Evolutionary conservation across 2,797 vertebrate species (phyloP).

Genomic region (Bovichtus diacanthus): DNA sequence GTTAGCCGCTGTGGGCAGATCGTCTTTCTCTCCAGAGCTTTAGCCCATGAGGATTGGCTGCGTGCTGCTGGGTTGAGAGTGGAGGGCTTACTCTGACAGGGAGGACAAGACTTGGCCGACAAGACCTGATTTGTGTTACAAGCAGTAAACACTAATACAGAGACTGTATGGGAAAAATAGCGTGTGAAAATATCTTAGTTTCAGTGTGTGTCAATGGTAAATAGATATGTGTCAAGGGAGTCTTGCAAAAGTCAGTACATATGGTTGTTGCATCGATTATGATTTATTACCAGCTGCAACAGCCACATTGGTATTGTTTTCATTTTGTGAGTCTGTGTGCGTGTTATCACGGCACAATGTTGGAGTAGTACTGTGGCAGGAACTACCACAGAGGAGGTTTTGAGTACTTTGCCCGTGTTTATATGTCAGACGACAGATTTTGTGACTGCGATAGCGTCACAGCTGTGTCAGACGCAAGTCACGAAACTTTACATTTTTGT

Average conservation of each 20-base stretch:
- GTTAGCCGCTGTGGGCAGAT: constrained; percentile 79
- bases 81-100: constrained; percentile 42
- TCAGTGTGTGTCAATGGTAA: background rate
- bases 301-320: too few species aligned
- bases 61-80: constrained; percentile 37
- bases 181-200: background rate
- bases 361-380: too few species aligned
- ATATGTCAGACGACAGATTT: too few species aligned
- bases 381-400: too few species aligned
- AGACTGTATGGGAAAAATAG: background rate
- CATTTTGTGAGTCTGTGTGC: too few species aligned
- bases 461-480: too few species aligned
- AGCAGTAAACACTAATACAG: background rate
- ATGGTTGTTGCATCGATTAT: background rate
- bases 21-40: constrained; percentile 82
- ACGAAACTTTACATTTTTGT: too few species aligned
- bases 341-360: too few species aligned
- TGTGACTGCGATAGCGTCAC: too few species aligned
- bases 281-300: too few species aligned
- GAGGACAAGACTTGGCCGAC: constrained; percentile 31
- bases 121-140: constrained; percentile 35
- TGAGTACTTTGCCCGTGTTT: too few species aligned
- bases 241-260: background rate
- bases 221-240: background rate
- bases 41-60: constrained; percentile 66